A percentile compares a stretch with the other conserved stretches of the same genome.
Evolutionary conservation across 1,140 invertebrate genomes (phyloP).

Genomic region (Hormaphis cornu): DNA sequence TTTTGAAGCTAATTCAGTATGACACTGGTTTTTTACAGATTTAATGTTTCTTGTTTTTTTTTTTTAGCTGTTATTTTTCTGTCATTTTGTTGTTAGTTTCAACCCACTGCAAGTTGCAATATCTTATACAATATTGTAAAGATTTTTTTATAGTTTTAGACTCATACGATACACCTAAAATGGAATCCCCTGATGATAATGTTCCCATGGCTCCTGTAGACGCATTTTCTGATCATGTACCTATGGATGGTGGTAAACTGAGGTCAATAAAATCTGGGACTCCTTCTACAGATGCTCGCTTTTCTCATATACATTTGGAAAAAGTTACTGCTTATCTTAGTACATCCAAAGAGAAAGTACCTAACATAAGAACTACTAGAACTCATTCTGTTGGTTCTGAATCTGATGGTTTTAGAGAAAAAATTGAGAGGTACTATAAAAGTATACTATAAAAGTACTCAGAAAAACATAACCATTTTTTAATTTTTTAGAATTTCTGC

Average conservation of each 20-base stretch:
- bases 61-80: too few species aligned
- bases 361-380: conserved; percentile 52
- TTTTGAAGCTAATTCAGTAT: too few species aligned
- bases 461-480: neutral
- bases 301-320: conserved; percentile 56
- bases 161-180: neutral
- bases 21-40: too few species aligned
- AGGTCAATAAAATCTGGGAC: conserved; percentile 61
- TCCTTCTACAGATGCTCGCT: conserved; percentile 52
- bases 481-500: conserved; percentile 41
- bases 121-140: too few species aligned
- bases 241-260: conserved; percentile 50
- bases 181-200: conserved; percentile 47
- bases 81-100: too few species aligned
- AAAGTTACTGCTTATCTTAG: conserved; percentile 56
- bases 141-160: too few species aligned
- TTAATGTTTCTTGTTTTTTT: too few species aligned
- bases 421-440: conserved; percentile 34
- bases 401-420: conserved; percentile 45
- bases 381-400: conserved; percentile 81
- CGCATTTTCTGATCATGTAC: conserved; percentile 51
- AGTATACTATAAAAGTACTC: neutral
- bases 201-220: conserved; percentile 53
- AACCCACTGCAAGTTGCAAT: too few species aligned
- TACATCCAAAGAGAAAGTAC: conserved; percentile 50